These are phyloP conservation scores for Leucozona laternaria DNA, from an alignment of 2,888 invertebrate genomes.

Conservation along the genomic window DNA sequence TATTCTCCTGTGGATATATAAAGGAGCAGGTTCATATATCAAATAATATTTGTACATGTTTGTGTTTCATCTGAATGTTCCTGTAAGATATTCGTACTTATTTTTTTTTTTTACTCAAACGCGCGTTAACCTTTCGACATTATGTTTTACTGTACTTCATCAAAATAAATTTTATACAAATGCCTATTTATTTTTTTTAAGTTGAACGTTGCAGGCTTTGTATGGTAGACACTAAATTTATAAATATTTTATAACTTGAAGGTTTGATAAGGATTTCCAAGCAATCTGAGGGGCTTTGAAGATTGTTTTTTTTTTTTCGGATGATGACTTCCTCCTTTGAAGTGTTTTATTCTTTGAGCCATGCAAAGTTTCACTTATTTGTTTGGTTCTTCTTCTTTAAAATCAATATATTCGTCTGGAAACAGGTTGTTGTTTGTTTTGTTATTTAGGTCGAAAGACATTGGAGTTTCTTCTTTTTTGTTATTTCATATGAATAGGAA, in stretches of 20 bases:
- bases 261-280: neutral
- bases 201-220: neutral
- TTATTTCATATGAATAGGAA: constrained; percentile 33
- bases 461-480: constrained; percentile 31
- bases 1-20: constrained; percentile 45
- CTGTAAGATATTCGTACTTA: constrained; percentile 13
- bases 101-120: constrained; percentile 36
- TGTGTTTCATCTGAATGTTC: constrained; percentile 71
- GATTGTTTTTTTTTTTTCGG: neutral
- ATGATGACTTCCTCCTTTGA: neutral
- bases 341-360: constrained; percentile 1
- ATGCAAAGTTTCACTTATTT: neutral
- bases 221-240: too few relatives aligned
- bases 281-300: neutral
- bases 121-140: constrained; percentile 61
- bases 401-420: constrained; percentile 48
- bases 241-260: neutral
- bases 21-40: constrained; percentile 49
- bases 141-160: constrained; percentile 36
- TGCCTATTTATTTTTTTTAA: neutral
- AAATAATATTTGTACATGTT: constrained; percentile 49
- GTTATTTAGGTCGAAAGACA: constrained; percentile 63
- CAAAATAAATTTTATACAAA: constrained; percentile 12
- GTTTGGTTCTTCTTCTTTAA: neutral
- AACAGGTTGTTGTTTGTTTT: constrained; percentile 17